phyloP scores from a whole-genome alignment of 2,113 vertebrate genomes.

The Coptodon rendalli region DNA sequence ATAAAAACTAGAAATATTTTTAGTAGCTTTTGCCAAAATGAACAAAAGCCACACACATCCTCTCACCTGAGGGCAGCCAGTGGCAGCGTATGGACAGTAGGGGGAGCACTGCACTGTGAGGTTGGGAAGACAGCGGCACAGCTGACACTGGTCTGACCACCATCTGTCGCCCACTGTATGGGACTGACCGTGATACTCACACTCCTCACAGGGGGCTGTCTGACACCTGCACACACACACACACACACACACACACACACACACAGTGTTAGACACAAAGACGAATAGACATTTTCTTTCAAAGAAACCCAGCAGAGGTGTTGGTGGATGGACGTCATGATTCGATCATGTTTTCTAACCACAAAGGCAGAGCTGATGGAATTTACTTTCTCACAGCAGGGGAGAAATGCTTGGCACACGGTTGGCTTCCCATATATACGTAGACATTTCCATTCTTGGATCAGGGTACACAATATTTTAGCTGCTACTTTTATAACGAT shows the following conservation, averaged over 20 bases:
- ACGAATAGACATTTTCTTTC: accelerated
- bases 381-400: background rate
- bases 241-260: background rate
- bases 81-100: conserved; percentile 71
- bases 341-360: background rate
- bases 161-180: conserved; percentile 75
- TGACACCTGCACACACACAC: conserved; percentile 71
- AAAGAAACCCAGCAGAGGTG: background rate
- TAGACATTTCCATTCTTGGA: background rate
- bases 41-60: background rate
- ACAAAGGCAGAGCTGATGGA: background rate
- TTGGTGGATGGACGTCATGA: background rate
- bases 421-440: background rate
- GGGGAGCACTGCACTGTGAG: conserved; percentile 68
- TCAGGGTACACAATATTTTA: background rate
- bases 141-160: conserved; percentile 70
- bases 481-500: background rate
- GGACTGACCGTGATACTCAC: conserved; percentile 67
- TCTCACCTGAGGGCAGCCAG: conserved; percentile 80
- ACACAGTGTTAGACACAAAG: background rate
- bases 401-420: background rate
- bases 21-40: background rate
- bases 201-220: conserved; percentile 76
- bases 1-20: background rate
- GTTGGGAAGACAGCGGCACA: conserved; percentile 80